phyloP scores from a whole-genome alignment of 2,888 invertebrate species.

The Himalopsyche kuldschensis region DNA sequence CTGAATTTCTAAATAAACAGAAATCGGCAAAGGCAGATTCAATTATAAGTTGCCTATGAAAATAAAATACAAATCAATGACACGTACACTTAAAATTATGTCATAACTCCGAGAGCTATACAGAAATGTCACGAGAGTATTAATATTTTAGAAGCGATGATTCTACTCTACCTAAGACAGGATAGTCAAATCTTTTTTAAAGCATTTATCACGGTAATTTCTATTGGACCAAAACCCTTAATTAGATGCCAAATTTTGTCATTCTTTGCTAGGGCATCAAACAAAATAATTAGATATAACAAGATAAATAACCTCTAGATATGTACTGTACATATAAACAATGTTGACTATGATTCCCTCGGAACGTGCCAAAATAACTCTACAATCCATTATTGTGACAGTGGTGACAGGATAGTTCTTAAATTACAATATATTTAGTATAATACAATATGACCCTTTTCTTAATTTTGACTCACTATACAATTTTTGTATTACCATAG shows the following conservation, averaged over 20 bases:
- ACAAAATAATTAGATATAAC: neutral
- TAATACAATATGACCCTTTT: neutral
- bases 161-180: neutral
- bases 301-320: neutral
- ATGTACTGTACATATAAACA: neutral
- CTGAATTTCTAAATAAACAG: too few species aligned
- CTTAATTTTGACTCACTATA: neutral
- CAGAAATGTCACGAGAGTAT: neutral
- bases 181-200: neutral
- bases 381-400: neutral
- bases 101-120: neutral
- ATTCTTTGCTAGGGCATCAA: neutral
- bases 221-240: conserved; percentile 1
- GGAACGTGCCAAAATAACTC: neutral
- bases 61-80: neutral
- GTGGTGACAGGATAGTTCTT: neutral
- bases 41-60: neutral
- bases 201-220: neutral
- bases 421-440: neutral
- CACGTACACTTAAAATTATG: neutral
- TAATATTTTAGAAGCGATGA: neutral
- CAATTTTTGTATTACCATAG: neutral
- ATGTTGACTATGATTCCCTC: neutral
- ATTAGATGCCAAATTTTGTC: neutral
- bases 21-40: neutral